Percentiles rank a stretch among this genome's conserved stretches.
Evolutionary conservation across 2,797 vertebrate species (phyloP).

Genomic region (Ibycter americanus): DNA sequence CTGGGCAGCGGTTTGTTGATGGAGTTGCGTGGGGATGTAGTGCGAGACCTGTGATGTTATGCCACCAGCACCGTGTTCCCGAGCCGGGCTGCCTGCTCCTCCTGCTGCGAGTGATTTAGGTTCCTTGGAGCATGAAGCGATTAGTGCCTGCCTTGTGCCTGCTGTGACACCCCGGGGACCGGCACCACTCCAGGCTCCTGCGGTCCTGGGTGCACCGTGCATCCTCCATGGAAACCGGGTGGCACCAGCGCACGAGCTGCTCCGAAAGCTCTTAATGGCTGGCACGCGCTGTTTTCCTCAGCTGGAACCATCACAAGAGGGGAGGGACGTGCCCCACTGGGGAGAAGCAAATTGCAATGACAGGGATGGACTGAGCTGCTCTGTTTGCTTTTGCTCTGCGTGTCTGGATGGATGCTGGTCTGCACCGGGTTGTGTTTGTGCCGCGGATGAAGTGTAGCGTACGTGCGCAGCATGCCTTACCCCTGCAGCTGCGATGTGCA

Average conservation of each 20-base stretch:
- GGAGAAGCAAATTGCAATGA: neutral
- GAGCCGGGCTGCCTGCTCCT: neutral
- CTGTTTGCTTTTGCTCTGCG: accelerated
- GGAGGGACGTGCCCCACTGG: neutral
- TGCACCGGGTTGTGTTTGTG: neutral
- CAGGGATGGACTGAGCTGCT: neutral
- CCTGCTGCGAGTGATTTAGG: neutral
- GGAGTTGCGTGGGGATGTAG: accelerated
- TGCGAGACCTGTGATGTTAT: accelerated
- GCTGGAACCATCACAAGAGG: neutral
- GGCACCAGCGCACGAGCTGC: neutral
- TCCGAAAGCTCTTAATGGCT: neutral
- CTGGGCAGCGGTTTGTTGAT: neutral
- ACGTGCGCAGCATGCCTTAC: accelerated
- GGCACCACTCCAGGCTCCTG: neutral
- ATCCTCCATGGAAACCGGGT: neutral
- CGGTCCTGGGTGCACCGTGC: neutral
- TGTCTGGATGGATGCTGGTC: neutral
- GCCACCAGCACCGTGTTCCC: neutral
- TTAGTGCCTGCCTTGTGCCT: neutral
- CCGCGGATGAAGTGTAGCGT: accelerated
- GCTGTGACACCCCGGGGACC: neutral
- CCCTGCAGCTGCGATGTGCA: neutral
- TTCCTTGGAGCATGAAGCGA: neutral
- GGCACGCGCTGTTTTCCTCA: neutral